phyloP scores from a whole-genome alignment of 2,797 vertebrate species.

The Acanthornis magna region DNA sequence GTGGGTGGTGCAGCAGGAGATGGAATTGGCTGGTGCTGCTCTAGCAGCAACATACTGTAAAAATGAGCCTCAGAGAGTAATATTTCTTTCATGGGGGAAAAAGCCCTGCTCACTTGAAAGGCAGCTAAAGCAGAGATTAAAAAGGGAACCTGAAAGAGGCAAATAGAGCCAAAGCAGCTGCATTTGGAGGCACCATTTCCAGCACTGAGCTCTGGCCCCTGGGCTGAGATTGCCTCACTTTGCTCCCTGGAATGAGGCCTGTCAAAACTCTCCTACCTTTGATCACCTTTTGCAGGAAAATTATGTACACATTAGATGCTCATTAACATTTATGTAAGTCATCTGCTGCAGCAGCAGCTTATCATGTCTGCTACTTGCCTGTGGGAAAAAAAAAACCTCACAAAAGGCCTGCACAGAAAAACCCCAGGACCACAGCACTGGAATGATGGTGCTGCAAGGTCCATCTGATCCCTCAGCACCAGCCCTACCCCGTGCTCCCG shows the following conservation, averaged over 20 bases:
- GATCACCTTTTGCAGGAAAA: slow-evolving; percentile 39
- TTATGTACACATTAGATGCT: slow-evolving; percentile 18
- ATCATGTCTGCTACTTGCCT: not conserved
- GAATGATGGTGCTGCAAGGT: not conserved
- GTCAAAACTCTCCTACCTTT: slow-evolving; percentile 32
- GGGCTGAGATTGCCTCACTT: not conserved
- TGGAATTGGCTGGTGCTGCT: not conserved
- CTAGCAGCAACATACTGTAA: not conserved
- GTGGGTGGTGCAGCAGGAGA: not conserved
- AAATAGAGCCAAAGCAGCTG: not conserved
- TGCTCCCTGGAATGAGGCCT: slow-evolving; percentile 4
- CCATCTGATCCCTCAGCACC: not conserved
- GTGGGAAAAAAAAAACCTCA: not conserved
- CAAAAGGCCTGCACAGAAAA: not conserved
- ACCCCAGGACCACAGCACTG: not conserved
- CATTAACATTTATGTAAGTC: slow-evolving; percentile 51
- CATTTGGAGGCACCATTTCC: not conserved
- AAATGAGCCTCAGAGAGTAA: not conserved
- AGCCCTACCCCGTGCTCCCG: not conserved
- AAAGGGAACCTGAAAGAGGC: not conserved
- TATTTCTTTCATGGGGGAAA: not conserved
- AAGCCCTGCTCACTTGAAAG: not conserved
- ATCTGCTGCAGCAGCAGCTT: slow-evolving; percentile 5
- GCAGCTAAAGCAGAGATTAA: not conserved
- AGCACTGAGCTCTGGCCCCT: not conserved